Evolutionary conservation across 2,888 invertebrate species (phyloP).

Genomic region (Brachyptera risi): DNA sequence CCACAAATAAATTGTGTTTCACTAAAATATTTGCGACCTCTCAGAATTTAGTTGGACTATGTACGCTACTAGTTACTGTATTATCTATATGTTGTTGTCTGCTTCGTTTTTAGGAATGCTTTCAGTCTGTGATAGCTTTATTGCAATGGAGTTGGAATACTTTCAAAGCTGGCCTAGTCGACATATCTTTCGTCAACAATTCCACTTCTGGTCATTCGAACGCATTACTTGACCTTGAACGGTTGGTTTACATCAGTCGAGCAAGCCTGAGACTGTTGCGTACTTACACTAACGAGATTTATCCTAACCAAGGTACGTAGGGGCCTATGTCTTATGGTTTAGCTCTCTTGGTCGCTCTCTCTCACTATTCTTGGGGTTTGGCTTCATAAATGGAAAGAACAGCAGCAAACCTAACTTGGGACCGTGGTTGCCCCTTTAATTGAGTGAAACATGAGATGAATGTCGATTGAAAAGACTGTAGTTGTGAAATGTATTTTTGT

Average conservation of each 20-base stretch:
- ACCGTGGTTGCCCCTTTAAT: too few relatives aligned
- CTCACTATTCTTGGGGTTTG: too few relatives aligned
- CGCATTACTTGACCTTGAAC: conserved; percentile 64
- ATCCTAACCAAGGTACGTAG: conserved; percentile 64
- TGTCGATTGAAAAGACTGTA: too few relatives aligned
- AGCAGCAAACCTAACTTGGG: too few relatives aligned
- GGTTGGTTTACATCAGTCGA: conserved; percentile 80
- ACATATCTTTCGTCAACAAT: conserved; percentile 46
- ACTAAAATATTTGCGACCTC: too few relatives aligned
- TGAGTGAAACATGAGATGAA: too few relatives aligned
- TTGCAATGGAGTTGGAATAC: conserved; percentile 93
- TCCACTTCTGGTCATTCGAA: conserved; percentile 44
- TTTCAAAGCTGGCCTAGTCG: conserved; percentile 68
- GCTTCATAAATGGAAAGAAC: too few relatives aligned
- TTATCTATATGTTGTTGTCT: not conserved
- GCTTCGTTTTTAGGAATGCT: conserved; percentile 55
- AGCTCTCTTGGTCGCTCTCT: too few relatives aligned
- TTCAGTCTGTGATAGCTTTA: conserved; percentile 76
- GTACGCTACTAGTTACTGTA: too few relatives aligned
- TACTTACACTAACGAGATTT: conserved; percentile 87
- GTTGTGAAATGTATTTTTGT: too few relatives aligned
- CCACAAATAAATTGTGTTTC: too few relatives aligned
- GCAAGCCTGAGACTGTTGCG: conserved; percentile 76
- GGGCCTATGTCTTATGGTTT: not conserved
- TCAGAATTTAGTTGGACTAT: too few relatives aligned